A percentile compares a stretch with the other conserved stretches of the same genome.
phyloP scores from a whole-genome alignment of 2,888 invertebrate species.

The Cerceris rybyensis region DNA sequence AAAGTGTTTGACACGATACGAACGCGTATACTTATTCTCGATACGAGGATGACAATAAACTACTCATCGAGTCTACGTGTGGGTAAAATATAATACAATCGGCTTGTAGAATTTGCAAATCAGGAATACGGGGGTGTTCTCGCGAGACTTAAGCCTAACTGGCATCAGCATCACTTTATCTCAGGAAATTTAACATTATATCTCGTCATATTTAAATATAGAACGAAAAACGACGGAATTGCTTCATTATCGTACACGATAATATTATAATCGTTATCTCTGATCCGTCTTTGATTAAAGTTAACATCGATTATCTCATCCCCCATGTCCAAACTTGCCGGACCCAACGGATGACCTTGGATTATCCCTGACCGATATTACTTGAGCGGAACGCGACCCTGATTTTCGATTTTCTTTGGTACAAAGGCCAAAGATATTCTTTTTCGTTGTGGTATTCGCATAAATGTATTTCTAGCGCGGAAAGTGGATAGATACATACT shows the following conservation, averaged over 20 bases:
- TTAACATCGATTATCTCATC: conserved; percentile 9
- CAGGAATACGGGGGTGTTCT: conserved; percentile 12
- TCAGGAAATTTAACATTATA: too few species aligned
- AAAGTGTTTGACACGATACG: conserved; percentile 52
- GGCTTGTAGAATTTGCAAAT: conserved; percentile 3
- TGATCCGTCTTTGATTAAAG: neutral
- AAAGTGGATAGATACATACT: conserved; percentile 19
- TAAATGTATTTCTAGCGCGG: neutral
- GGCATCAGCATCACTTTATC: too few species aligned
- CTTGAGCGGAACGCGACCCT: conserved; percentile 16
- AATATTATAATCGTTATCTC: conserved; percentile 8
- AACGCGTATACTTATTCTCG: conserved; percentile 30
- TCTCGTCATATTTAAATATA: too few species aligned
- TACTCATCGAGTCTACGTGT: conserved; percentile 34
- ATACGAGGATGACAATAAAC: conserved; percentile 50
- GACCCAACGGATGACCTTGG: conserved; percentile 42
- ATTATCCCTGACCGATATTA: conserved; percentile 42
- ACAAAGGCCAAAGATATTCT: neutral
- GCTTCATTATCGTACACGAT: neutral
- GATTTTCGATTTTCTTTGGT: neutral
- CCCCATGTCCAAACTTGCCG: conserved; percentile 21
- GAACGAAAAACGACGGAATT: too few species aligned
- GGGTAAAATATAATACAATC: conserved; percentile 25
- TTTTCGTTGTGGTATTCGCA: neutral
- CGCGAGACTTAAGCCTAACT: neutral